Conservation (phyloP, 2,888 invertebrate genomes). For the Thereva unica region DNA sequence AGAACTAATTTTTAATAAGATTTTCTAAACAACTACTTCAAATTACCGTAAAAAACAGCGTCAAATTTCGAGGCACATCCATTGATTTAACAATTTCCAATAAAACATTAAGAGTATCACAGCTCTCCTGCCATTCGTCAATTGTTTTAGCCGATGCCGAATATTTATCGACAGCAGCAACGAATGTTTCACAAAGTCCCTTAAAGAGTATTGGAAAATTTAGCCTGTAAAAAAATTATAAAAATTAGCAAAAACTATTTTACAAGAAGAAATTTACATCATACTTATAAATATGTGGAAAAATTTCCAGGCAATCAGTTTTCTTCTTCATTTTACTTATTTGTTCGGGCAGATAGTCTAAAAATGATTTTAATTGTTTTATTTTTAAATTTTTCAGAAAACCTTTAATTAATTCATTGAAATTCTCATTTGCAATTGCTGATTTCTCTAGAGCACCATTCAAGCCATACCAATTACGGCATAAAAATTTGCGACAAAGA, state of each 20-base stretch:
- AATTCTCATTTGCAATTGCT: constrained; percentile 64
- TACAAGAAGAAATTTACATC: constrained; percentile 23
- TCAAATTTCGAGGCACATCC: constrained; percentile 66
- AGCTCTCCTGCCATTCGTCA: constrained; percentile 68
- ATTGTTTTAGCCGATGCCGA: constrained; percentile 58
- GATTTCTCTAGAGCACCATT: constrained; percentile 69
- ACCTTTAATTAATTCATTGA: constrained; percentile 68
- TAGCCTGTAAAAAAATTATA: constrained; percentile 49
- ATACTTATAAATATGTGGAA: constrained; percentile 68
- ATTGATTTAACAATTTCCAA: constrained; percentile 68
- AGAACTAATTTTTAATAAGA: neutral
- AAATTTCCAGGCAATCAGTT: constrained; percentile 63
- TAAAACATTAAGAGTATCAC: constrained; percentile 66
- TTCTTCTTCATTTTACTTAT: constrained; percentile 62
- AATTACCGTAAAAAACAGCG: constrained; percentile 66
- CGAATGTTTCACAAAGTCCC: constrained; percentile 66
- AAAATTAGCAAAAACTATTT: neutral
- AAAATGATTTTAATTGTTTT: constrained; percentile 63
- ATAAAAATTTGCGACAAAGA: constrained; percentile 63
- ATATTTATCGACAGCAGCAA: constrained; percentile 62
- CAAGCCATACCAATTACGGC: constrained; percentile 69
- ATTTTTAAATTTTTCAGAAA: constrained; percentile 66
- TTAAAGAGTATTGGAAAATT: constrained; percentile 72
- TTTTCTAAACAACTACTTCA: neutral
- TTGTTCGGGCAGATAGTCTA: constrained; percentile 64